These are phyloP conservation scores for Dryoscopus gambensis DNA, from an alignment of 2,113 vertebrate species.

Conservation along the genomic window DNA sequence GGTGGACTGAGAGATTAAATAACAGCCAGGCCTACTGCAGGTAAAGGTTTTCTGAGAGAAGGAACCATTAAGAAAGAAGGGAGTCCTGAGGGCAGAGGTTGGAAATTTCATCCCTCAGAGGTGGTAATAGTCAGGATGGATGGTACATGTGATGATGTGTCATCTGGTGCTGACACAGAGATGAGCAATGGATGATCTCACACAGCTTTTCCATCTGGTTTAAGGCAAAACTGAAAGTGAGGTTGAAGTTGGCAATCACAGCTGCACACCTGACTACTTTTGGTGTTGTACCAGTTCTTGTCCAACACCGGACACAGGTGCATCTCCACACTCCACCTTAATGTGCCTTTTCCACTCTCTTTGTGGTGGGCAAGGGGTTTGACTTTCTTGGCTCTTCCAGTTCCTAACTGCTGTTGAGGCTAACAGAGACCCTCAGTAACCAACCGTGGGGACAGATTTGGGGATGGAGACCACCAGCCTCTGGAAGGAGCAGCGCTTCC, in stretches of 20 bases:
- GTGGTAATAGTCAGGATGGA: not conserved
- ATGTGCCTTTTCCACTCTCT: not conserved
- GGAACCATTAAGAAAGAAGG: not conserved
- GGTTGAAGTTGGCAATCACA: not conserved
- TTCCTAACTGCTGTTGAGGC: not conserved
- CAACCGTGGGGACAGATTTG: not conserved
- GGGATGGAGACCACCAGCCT: not conserved
- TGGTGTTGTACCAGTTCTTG: not conserved
- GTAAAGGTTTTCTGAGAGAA: not conserved
- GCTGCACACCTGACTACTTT: not conserved
- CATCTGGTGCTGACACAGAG: constrained; percentile 14
- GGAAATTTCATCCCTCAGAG: not conserved
- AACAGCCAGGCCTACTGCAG: not conserved
- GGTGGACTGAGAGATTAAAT: not conserved
- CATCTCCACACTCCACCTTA: not conserved
- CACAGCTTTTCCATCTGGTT: constrained; percentile 1
- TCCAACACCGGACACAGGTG: not conserved
- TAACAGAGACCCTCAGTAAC: not conserved
- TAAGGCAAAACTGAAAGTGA: constrained; percentile 2
- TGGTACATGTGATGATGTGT: not conserved
- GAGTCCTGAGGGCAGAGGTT: not conserved
- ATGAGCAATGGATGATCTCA: constrained; percentile 17
- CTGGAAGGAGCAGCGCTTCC: not conserved
- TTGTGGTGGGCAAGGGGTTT: not conserved
- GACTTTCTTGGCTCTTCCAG: not conserved